A percentile compares a stretch with the other conserved stretches of the same genome.
Evolutionary conservation across 2,888 invertebrate species (phyloP).

Genomic region (Beris chalybata): DNA sequence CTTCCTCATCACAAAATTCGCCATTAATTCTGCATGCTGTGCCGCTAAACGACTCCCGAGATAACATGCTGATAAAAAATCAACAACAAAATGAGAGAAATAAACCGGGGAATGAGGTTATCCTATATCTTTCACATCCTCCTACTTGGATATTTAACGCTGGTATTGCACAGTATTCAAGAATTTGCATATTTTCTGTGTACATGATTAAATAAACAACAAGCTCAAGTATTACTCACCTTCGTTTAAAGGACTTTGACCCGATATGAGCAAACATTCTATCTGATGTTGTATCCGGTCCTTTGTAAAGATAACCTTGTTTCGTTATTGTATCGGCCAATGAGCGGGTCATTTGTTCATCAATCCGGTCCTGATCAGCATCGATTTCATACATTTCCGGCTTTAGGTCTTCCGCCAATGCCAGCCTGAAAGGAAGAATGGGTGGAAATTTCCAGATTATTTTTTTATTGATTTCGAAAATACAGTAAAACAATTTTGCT

Average conservation of each 20-base stretch:
- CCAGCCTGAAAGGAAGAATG: constrained; percentile 45
- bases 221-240: constrained; percentile 46
- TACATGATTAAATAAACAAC: constrained; percentile 5
- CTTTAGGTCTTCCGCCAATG: constrained; percentile 64
- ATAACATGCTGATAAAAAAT: too few relatives aligned
- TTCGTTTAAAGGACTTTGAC: constrained; percentile 88
- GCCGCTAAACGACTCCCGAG: too few relatives aligned
- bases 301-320: constrained; percentile 88
- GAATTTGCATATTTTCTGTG: constrained; percentile 6
- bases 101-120: too few relatives aligned
- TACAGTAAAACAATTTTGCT: too few relatives aligned
- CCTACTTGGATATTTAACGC: too few relatives aligned
- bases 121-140: too few relatives aligned
- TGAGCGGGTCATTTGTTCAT: constrained; percentile 65
- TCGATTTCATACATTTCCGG: constrained; percentile 91
- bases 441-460: too few relatives aligned
- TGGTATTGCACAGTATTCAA: not conserved
- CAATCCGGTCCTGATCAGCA: constrained; percentile 78
- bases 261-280: constrained; percentile 89
- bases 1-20: too few relatives aligned
- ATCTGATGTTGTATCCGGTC: constrained; percentile 87
- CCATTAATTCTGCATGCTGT: too few relatives aligned
- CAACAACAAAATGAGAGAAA: too few relatives aligned
- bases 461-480: too few relatives aligned
- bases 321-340: constrained; percentile 80